Conservation (phyloP, 2,888 invertebrate genomes). For the Dromius quadrimaculatus region DNA sequence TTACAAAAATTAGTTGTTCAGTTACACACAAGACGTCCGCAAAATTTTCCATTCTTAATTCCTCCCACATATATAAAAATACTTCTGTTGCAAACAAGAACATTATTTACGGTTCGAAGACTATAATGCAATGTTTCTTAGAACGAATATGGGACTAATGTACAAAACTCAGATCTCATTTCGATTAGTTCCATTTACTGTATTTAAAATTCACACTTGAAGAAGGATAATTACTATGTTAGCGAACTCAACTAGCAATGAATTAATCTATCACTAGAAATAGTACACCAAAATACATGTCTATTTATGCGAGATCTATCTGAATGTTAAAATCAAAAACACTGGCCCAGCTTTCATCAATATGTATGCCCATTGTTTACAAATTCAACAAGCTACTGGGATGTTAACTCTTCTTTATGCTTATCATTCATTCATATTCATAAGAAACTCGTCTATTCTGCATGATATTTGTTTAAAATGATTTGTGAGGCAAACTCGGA, state of each 20-base stretch:
- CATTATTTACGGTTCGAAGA: too few relatives aligned
- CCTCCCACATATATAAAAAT: neutral
- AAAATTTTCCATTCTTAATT: neutral
- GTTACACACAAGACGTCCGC: too few relatives aligned
- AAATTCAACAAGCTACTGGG: constrained; percentile 31
- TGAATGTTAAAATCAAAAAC: constrained; percentile 29
- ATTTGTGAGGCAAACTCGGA: neutral
- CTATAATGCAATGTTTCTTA: too few relatives aligned
- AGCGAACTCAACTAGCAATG: constrained; percentile 12
- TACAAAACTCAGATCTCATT: too few relatives aligned
- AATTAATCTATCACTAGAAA: constrained; percentile 15
- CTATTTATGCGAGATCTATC: constrained; percentile 26
- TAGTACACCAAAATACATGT: constrained; percentile 22
- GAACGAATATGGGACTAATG: too few relatives aligned
- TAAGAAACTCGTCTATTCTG: constrained; percentile 23
- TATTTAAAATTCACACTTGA: too few relatives aligned
- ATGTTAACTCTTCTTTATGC: neutral
- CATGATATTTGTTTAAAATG: constrained; percentile 29
- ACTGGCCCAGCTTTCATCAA: constrained; percentile 16
- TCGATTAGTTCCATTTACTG: too few relatives aligned
- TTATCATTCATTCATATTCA: constrained; percentile 38
- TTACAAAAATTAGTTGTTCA: too few relatives aligned
- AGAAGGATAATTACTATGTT: neutral
- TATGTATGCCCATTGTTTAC: constrained; percentile 40
- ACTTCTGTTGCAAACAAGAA: too few relatives aligned